Percentiles rank a stretch among this genome's conserved stretches.
These are phyloP conservation scores for Drosophila sucinea DNA, from an alignment of 1,140 invertebrate genomes.

Conservation along the genomic window DNA sequence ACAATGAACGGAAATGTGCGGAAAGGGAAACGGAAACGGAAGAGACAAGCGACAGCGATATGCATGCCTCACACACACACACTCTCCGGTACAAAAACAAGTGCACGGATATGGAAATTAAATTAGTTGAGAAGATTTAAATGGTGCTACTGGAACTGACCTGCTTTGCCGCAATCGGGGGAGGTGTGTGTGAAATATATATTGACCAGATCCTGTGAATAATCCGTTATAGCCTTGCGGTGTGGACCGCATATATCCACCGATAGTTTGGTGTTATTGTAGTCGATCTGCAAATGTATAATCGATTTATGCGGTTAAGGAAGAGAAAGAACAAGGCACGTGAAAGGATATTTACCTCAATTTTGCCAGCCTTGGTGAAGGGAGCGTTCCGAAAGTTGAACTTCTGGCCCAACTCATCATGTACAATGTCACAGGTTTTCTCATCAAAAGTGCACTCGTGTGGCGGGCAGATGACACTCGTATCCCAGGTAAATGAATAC, in stretches of 20 bases:
- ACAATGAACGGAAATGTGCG: slow-evolving; percentile 58
- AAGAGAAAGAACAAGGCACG: background rate
- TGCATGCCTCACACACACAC: slow-evolving; percentile 15
- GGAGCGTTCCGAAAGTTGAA: slow-evolving; percentile 67
- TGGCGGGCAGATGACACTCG: slow-evolving; percentile 83
- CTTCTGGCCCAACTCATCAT: slow-evolving; percentile 53
- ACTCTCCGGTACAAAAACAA: slow-evolving; percentile 16
- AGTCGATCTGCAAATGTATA: slow-evolving; percentile 49
- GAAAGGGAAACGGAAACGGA: slow-evolving; percentile 59
- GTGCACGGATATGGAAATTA: slow-evolving; percentile 50
- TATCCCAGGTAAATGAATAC: slow-evolving; percentile 84
- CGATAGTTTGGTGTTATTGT: slow-evolving; percentile 48
- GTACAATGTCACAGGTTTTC: slow-evolving; percentile 73
- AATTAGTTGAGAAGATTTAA: slow-evolving; percentile 45
- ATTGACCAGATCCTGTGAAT: slow-evolving; percentile 78
- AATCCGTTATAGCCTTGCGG: slow-evolving; percentile 75
- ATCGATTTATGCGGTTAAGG: too few relatives aligned
- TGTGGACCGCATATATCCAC: slow-evolving; percentile 68
- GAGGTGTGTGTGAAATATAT: slow-evolving; percentile 73
- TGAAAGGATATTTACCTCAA: slow-evolving; percentile 54
- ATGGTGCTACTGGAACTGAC: slow-evolving; percentile 42
- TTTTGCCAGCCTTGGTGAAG: slow-evolving; percentile 68
- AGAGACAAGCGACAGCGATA: slow-evolving; percentile 59
- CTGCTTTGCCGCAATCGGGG: slow-evolving; percentile 66
- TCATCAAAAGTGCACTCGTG: slow-evolving; percentile 67